Evolutionary conservation across 2,888 invertebrate species (phyloP), one percentile per base, ranked within the genome.

Genomic region (Empis stercorea): DNA sequence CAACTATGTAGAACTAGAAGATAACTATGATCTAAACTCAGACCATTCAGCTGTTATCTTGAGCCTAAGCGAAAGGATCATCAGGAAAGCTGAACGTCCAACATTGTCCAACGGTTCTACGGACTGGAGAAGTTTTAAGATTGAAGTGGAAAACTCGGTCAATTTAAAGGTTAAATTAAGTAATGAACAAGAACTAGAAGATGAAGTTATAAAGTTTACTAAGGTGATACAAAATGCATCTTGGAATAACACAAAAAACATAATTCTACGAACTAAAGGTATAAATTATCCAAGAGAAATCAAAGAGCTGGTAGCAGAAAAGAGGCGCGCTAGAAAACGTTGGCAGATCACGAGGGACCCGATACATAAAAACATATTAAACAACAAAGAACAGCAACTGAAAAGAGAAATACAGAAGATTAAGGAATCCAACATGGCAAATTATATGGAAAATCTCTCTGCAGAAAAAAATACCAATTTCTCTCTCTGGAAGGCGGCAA

Each of bases 21-120:
- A 23, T n/a, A 13, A n/a, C 13, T 17, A 46, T n/a, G 46, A 46
- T 4, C 27, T 46, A n/a, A 41, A 16, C 34, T 46, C 46, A 13
- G 41, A 41, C 23, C 41, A 46, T 14, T 30, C 41, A 5, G 41
- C 46, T 4, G 37, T 37, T n/a, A n/a, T 37, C 3, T 3, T 37
- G 37, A 3, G 3, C 3, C 10, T 37, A 15, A 14, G 10, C n/a
- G 37, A n/a, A 14, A 37, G 10, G 4, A 14, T 37, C 4, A 37
- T 37, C 2, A n/a, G 3, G 3, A 15, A 37, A 14, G n/a, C n/a
- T n/a, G n/a, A 37, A 14, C 4, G n/a, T n/a, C 37, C n/a, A n/a
- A 14, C 3, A 37, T 9, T 37, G 4, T 9, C 37, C 16, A 37
- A 37, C 32, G 13, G 4, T 13, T 5, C 32, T 3, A 32, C 32